phyloP scores from a whole-genome alignment of 2,113 vertebrate genomes.

The Alethe castanea region DNA sequence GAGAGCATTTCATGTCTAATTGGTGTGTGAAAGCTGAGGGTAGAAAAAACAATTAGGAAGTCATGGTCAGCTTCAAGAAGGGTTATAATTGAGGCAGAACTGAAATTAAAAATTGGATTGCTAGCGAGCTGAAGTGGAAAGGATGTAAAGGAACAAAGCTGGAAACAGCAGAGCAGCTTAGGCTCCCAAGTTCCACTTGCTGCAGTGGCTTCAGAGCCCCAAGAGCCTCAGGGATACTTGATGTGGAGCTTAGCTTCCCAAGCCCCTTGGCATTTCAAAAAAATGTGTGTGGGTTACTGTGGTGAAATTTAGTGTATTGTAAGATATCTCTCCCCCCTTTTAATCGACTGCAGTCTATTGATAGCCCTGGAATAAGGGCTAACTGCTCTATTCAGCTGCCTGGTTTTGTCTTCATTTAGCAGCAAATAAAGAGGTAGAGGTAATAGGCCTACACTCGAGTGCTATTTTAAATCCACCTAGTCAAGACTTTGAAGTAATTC shows the following conservation, averaged over 20 bases:
- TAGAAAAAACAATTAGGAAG: conserved; percentile 25
- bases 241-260: neutral
- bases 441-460: neutral
- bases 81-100: neutral
- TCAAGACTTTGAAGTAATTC: neutral
- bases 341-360: neutral
- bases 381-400: neutral
- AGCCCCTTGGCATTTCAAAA: neutral
- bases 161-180: neutral
- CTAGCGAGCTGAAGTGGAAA: neutral
- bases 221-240: neutral
- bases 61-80: neutral
- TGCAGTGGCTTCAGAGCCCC: neutral
- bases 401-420: neutral
- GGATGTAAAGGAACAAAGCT: neutral
- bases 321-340: neutral
- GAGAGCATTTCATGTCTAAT: neutral
- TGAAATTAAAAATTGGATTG: conserved; percentile 16
- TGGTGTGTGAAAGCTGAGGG: conserved; percentile 20
- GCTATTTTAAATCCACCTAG: neutral
- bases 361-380: neutral
- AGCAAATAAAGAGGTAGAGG: neutral
- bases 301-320: neutral
- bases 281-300: neutral
- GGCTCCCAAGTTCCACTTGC: neutral